Percentiles rank a stretch among this genome's conserved stretches.
Conservation (phyloP, 2,797 vertebrate species). For the Novumbra hubbsi region DNA sequence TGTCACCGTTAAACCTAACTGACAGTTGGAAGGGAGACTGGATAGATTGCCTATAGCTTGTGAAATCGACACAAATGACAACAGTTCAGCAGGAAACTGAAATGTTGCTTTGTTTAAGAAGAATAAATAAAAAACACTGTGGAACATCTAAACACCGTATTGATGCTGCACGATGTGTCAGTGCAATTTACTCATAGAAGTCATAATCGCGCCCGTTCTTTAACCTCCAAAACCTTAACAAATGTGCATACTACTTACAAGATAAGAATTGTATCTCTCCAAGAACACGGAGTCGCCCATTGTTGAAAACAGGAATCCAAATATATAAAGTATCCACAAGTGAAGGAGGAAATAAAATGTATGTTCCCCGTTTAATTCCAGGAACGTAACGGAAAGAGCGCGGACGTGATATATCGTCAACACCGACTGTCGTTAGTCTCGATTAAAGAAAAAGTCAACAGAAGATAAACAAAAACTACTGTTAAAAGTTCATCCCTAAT, state of each 20-base stretch:
- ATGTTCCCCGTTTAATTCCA: slow-evolving; percentile 41
- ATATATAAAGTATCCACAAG: slow-evolving; percentile 52
- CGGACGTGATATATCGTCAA: not conserved
- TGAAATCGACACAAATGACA: not conserved
- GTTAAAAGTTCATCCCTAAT: not conserved
- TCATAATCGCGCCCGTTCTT: not conserved
- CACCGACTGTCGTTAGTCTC: not conserved
- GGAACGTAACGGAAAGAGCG: not conserved
- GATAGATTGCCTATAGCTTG: not conserved
- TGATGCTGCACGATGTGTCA: not conserved
- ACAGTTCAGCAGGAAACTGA: not conserved
- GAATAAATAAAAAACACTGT: not conserved
- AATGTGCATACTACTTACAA: slow-evolving; percentile 67
- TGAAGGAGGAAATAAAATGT: slow-evolving; percentile 29
- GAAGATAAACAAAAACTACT: not conserved
- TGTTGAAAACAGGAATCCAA: slow-evolving; percentile 58
- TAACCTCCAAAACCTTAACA: not conserved
- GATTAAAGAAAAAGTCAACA: not conserved
- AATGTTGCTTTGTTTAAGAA: not conserved
- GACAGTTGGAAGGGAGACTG: not conserved
- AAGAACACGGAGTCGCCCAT: slow-evolving; percentile 81
- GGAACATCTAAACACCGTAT: not conserved
- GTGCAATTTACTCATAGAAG: not conserved
- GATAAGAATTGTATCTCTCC: slow-evolving; percentile 75
- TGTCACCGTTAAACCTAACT: not conserved